Evolutionary conservation across 2,113 vertebrate genomes (phyloP), one percentile per base, ranked within the genome.

Genomic region (Channa maculata): DNA sequence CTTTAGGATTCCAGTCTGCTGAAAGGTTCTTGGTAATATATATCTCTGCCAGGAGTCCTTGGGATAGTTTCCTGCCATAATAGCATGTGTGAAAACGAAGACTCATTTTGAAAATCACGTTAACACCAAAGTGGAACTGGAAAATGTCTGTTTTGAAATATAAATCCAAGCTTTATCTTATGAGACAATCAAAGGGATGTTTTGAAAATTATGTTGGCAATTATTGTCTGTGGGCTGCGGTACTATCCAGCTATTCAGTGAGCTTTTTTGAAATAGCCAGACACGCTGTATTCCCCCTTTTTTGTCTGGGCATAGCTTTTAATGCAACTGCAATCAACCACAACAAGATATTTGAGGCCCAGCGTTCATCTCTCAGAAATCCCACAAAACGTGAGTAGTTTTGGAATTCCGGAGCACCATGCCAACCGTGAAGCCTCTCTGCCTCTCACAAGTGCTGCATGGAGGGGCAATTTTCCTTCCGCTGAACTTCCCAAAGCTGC

Each of bases 401-500:
- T 88, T 92, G 91, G 89, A 94, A 94, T 94, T 95, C 93, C 92
- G 92, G 93, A 93, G 92, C 83, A 75, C 88, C 90, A 92, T 92
- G 92, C 93, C 92, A 93, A 94, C 89, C 94, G 85, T 94, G 93
- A 93, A 94, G 91, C 91, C 90, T 92, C 86, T 71, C 85, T 90
- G 87, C 87, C 84, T 93, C 89, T 86, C 78, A 64, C 91, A 80
- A 87, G 89, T 77, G 10, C 86, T 91, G 85, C 87, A 84, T 79
- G 80, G 91, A 94, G 87, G 80, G 91, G 92, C 91, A 94, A 94
- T 94, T 94, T 94, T 94, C 94, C 92, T 93, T 92, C 80, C 77
- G 90, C 93, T 90, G 93, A 93, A 92, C 86, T 92, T 92, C 86
- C 87, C 86, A 94, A 95, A 95, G 94, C 94, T 89, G 90, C 91